phyloP scores from a whole-genome alignment of 2,797 vertebrate genomes.

The Rhyacichthys aspro region DNA sequence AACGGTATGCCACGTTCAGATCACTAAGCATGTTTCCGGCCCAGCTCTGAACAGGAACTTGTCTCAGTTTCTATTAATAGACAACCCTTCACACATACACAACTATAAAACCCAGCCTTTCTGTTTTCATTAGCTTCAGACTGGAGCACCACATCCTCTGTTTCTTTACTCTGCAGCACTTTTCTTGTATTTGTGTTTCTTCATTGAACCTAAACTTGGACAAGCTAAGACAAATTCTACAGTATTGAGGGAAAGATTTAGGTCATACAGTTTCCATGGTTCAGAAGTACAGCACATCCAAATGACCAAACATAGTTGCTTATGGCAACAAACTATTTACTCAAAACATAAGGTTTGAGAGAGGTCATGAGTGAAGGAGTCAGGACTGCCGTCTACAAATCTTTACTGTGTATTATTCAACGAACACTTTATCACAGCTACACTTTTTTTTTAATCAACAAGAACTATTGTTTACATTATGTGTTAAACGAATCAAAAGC shows the following conservation, averaged over 20 bases:
- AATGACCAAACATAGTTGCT: conserved; percentile 55
- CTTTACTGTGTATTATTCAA: not conserved
- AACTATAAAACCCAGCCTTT: not conserved
- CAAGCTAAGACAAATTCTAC: conserved; percentile 40
- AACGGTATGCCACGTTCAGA: not conserved
- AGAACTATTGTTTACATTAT: not conserved
- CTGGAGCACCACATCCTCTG: conserved; percentile 2
- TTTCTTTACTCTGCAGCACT: conserved; percentile 1
- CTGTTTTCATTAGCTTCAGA: not conserved
- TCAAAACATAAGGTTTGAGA: conserved; percentile 22
- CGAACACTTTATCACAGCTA: not conserved
- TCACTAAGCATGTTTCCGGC: conserved; percentile 4
- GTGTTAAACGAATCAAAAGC: not conserved
- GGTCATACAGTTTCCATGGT: conserved; percentile 65
- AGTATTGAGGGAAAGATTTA: conserved; percentile 41
- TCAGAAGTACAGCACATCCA: conserved; percentile 32
- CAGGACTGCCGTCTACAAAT: not conserved
- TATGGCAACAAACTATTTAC: conserved; percentile 49
- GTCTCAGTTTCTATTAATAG: conserved; percentile 41
- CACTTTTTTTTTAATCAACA: not conserved
- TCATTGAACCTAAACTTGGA: conserved; percentile 14
- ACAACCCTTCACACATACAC: conserved; percentile 21
- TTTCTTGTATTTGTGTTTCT: conserved; percentile 24
- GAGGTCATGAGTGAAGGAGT: not conserved
- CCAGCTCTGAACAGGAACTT: conserved; percentile 27